Percentiles rank a stretch among this genome's conserved stretches.
Conservation (phyloP, 2,113 vertebrate genomes). For the Leiothrix lutea region DNA sequence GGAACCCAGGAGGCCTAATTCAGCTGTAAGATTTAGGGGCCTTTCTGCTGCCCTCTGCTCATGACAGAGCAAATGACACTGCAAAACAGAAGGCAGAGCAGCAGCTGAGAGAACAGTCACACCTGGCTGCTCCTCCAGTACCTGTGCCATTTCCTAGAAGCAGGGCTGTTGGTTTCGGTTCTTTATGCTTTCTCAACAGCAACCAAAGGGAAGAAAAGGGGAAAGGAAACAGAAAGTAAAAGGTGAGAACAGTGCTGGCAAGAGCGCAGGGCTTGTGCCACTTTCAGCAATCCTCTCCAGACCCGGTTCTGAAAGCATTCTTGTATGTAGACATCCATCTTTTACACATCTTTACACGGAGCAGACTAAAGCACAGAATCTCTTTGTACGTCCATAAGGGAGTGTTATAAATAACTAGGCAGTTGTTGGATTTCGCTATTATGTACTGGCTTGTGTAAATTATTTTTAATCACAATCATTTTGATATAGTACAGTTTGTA, state of each 20-base stretch:
- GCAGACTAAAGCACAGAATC: not conserved
- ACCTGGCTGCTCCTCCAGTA: not conserved
- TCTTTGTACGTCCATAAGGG: accelerated
- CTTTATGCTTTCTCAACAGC: accelerated
- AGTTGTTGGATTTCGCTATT: not conserved
- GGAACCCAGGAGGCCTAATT: not conserved
- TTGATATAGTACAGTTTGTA: not conserved
- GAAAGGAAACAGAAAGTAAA: slow-evolving; percentile 17
- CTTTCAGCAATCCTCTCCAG: not conserved
- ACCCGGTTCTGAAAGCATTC: not conserved
- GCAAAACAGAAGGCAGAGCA: not conserved
- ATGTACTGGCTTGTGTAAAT: not conserved
- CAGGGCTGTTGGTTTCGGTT: not conserved
- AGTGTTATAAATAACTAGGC: not conserved
- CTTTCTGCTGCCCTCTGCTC: not conserved
- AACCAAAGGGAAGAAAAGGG: accelerated
- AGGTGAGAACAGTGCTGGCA: not conserved
- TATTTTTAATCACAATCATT: not conserved
- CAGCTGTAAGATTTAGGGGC: not conserved
- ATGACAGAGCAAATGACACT: not conserved
- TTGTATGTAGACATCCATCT: not conserved
- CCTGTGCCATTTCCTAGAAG: not conserved
- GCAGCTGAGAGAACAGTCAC: not conserved
- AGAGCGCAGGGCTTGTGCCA: accelerated
- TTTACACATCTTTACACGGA: not conserved